Base-by-base conservation (phyloP, 2,113 vertebrate species). In the Chlorodrepanis virens region DNA sequence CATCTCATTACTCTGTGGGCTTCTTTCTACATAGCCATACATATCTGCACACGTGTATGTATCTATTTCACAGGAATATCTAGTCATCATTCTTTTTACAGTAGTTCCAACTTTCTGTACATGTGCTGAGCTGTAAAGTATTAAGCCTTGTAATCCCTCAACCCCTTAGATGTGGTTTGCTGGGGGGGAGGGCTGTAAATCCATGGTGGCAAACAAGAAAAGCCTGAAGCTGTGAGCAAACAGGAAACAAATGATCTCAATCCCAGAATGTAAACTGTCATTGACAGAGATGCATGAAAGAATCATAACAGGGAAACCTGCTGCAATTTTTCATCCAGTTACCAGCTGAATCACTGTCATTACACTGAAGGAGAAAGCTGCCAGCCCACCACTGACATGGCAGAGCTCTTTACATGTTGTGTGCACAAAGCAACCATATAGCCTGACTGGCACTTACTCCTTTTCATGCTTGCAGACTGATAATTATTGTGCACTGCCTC, bases 201-300 rank as follows among this genome's bases (percentile, higher is more conserved):
- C 98, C 98, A 77, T 95, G 93, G 97, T 98, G 97, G 98, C 97
- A 97, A 97, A 98, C 97, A 97, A 93, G 97, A 98, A 98, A 98
- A 98, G 98, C 98, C 98, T 95, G 98, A 97, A 99, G 98, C 98
- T 98, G 98, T 98, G 97, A 98, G 98, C 98, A 98, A 98, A 98
- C 97, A 98, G 98, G 98, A 99, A 99, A 99, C 98, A 98, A 99
- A 99, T 98, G 95, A 99, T 98, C 97, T 97, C 97, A 97, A 97
- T 97, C 96, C 95, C 95, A 96, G 94, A 98, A 98, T 95, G 96
- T 98, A 98, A 98, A 98, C 97, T 84, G 33, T 89, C 83, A 57
- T 91, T 97, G 97, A 98, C 97, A 98, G 96, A 98, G 97, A 98
- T 93, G 78, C 97, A 97, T 96, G 96, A 92, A 96, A 96, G 92